Base-by-base conservation (phyloP, 2,113 vertebrate genomes). In the Scortum barcoo region DNA sequence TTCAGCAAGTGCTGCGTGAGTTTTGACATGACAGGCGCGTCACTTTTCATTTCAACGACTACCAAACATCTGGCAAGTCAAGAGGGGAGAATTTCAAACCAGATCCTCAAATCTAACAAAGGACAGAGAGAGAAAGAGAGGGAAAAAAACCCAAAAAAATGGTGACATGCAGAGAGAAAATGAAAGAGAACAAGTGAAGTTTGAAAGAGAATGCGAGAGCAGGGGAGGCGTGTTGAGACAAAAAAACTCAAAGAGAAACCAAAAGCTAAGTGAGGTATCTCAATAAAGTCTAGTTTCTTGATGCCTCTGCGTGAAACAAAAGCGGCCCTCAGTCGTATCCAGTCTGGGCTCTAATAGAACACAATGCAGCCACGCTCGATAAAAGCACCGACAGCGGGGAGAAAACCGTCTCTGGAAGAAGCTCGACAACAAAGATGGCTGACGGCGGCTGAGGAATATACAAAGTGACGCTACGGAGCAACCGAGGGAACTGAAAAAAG, bases 131-230 rank as follows among this genome's bases (percentile, higher is more conserved):
- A 76, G 38, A 65, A 20, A 26, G 1, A 48, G 28, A 72, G 16
- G 62, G n/a, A n/a, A n/a, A n/a, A n/a, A n/a, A n/a, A n/a, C n/a
- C n/a, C n/a, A n/a, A n/a, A 28, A 40, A 63, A 40, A 46, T 7
- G 14, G 46, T 26, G 78, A 71, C 42, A 30, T 13, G 67, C 44
- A 40, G n/a, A 57, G 24, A 68, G 65, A 78, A 80, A 78, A 78
- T 76, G 67, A 91, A 83, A 79, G 66, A 53, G 51, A 88, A 88
- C 84, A 68, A 85, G 81, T 28, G 44, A 66, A 26, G 76, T 83
- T 81, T 83, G 70, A 91, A 88, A 90, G 81, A 68, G 87, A 86
- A 89, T 87, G 56, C 28, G 2, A 68, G 57, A 89, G 90, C 66
- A 80, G 74, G 57, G 67, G 58, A 88, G 74, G 22, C 65, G 67